phyloP scores from a whole-genome alignment of 2,113 vertebrate genomes.

The Cyanoramphus novaezelandiae region DNA sequence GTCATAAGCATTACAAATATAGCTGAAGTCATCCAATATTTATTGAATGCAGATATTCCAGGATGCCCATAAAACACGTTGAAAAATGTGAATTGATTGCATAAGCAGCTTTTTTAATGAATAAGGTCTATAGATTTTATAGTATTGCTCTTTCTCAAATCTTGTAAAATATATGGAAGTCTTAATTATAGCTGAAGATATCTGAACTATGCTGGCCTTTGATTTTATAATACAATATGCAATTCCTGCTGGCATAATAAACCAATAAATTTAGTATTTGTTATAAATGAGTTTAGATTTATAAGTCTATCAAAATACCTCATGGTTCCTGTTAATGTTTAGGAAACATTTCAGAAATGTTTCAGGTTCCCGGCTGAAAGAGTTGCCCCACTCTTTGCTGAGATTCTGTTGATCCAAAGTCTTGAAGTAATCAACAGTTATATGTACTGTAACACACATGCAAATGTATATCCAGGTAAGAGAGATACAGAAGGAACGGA shows the following conservation, averaged over 20 bases:
- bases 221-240: constrained; percentile 78
- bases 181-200: constrained; percentile 74
- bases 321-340: constrained; percentile 76
- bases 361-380: constrained; percentile 60
- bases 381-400: constrained; percentile 32
- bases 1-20: background rate
- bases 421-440: constrained; percentile 37
- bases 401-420: constrained; percentile 30
- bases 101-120: constrained; percentile 64
- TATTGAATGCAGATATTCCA: constrained; percentile 43
- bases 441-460: background rate
- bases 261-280: constrained; percentile 78
- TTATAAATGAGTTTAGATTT: constrained; percentile 79
- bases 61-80: constrained; percentile 49
- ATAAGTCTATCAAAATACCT: constrained; percentile 82
- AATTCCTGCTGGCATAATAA: constrained; percentile 79
- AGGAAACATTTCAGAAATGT: constrained; percentile 78
- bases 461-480: background rate
- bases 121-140: constrained; percentile 14
- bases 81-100: constrained; percentile 62
- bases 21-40: background rate
- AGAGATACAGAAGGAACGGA: background rate
- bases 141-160: constrained; percentile 25
- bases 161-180: constrained; percentile 71
- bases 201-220: constrained; percentile 81